phyloP scores from a whole-genome alignment of 2,797 vertebrate species.

The Lutjanus argentimaculatus region DNA sequence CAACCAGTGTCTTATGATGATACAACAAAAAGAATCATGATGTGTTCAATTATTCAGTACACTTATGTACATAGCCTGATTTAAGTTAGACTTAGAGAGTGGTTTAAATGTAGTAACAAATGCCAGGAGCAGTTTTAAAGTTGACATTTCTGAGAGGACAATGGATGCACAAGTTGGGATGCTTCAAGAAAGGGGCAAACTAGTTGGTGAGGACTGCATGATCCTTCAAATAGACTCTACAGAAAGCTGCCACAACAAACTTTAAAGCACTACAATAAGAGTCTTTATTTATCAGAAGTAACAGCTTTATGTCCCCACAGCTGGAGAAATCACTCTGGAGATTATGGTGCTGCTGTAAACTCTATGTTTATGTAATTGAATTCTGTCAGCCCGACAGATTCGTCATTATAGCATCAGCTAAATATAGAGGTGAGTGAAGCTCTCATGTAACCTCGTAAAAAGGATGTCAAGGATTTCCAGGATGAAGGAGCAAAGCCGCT shows the following conservation, averaged over 20 bases:
- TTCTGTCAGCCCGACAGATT: conserved; percentile 64
- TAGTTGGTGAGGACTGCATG: neutral
- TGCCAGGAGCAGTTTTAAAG: neutral
- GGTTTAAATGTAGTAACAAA: neutral
- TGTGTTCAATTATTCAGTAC: too few relatives aligned
- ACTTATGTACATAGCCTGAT: neutral
- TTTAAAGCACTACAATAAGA: neutral
- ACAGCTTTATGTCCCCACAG: conserved; percentile 10
- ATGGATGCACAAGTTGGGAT: neutral
- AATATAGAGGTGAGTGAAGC: conserved; percentile 69
- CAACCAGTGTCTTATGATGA: neutral
- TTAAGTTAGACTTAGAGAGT: neutral
- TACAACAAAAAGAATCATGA: neutral
- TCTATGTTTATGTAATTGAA: conserved; percentile 69
- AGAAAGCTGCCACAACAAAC: conserved; percentile 5
- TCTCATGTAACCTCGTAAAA: conserved; percentile 72
- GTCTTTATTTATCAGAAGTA: neutral
- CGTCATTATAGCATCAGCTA: conserved; percentile 68
- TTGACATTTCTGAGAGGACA: neutral
- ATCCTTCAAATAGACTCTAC: neutral
- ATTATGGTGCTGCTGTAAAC: conserved; percentile 43
- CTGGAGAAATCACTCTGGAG: conserved; percentile 33
- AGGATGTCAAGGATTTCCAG: conserved; percentile 78
- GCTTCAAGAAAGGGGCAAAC: neutral
- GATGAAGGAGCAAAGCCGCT: conserved; percentile 55